phyloP scores from a whole-genome alignment of 2,113 vertebrate genomes.

The Prinia subflava region DNA sequence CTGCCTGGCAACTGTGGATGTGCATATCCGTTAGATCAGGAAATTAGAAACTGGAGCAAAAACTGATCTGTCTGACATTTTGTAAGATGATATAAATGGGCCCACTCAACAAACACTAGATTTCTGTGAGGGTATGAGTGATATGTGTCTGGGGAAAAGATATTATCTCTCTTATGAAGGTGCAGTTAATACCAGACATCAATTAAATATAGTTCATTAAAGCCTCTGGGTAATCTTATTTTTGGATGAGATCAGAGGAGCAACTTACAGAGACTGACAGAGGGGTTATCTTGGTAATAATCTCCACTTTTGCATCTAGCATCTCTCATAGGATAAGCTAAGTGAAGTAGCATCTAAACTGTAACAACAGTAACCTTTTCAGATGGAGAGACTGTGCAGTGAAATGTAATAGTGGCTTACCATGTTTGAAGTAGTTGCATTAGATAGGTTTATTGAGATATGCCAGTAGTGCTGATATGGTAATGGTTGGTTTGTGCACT shows the following conservation, averaged over 20 bases:
- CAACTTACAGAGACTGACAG: not conserved
- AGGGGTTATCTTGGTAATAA: slow-evolving; percentile 14
- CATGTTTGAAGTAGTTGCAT: not conserved
- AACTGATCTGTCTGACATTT: slow-evolving; percentile 57
- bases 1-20: slow-evolving; percentile 26
- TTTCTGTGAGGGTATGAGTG: slow-evolving; percentile 41
- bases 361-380: slow-evolving; percentile 31
- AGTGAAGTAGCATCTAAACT: not conserved
- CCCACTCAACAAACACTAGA: slow-evolving; percentile 43
- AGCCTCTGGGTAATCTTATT: slow-evolving; percentile 54
- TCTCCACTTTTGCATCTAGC: slow-evolving; percentile 1
- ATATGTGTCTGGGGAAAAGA: slow-evolving; percentile 18
- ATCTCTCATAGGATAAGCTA: not conserved
- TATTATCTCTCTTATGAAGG: slow-evolving; percentile 22
- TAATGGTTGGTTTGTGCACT: not conserved
- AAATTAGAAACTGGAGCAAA: slow-evolving; percentile 51
- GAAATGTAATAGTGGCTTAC: not conserved
- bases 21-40: not conserved
- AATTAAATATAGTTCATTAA: slow-evolving; percentile 60
- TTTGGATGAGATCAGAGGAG: slow-evolving; percentile 27
- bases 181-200: slow-evolving; percentile 43
- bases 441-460: not conserved
- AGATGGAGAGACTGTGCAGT: not conserved
- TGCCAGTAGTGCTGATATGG: not conserved
- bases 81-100: slow-evolving; percentile 40